Conservation (phyloP, 2,888 invertebrate species). For the Choreutis nemorana region DNA sequence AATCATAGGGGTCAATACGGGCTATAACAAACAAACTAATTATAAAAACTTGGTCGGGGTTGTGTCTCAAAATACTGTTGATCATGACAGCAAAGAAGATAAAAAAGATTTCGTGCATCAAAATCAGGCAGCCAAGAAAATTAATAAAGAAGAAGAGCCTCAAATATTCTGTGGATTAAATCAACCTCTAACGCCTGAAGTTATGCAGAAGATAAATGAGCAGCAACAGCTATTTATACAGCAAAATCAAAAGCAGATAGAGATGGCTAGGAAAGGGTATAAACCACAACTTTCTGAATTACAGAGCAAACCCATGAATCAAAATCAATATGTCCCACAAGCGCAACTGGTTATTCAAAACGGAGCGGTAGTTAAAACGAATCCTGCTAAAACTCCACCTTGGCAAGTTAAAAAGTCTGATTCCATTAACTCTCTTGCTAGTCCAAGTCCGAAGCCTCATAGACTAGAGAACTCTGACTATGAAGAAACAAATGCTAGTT, state of each 20-base stretch:
- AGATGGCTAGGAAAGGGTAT: slow-evolving; percentile 61
- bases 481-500: slow-evolving; percentile 37
- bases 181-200: slow-evolving; percentile 56
- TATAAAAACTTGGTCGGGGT: slow-evolving; percentile 26
- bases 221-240: slow-evolving; percentile 67
- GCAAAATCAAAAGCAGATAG: slow-evolving; percentile 61
- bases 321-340: slow-evolving; percentile 40
- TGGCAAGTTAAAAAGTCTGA: slow-evolving; percentile 64
- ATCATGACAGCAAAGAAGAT: slow-evolving; percentile 35
- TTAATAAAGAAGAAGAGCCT: slow-evolving; percentile 43
- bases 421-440: slow-evolving; percentile 22
- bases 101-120: slow-evolving; percentile 29
- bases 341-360: slow-evolving; percentile 55
- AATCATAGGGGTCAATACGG: slow-evolving; percentile 66
- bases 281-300: slow-evolving; percentile 42
- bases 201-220: slow-evolving; percentile 64
- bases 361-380: slow-evolving; percentile 56
- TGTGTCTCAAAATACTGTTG: slow-evolving; percentile 20
- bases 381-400: slow-evolving; percentile 64
- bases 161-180: slow-evolving; percentile 55
- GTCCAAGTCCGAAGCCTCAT: slow-evolving; percentile 40
- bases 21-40: slow-evolving; percentile 32
- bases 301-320: slow-evolving; percentile 30
- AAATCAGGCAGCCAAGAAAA: slow-evolving; percentile 24
- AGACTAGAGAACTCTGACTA: slow-evolving; percentile 42